These are phyloP conservation scores for Gobio occitaniae DNA, from an alignment of 2,797 vertebrate species.

Conservation along the genomic window DNA sequence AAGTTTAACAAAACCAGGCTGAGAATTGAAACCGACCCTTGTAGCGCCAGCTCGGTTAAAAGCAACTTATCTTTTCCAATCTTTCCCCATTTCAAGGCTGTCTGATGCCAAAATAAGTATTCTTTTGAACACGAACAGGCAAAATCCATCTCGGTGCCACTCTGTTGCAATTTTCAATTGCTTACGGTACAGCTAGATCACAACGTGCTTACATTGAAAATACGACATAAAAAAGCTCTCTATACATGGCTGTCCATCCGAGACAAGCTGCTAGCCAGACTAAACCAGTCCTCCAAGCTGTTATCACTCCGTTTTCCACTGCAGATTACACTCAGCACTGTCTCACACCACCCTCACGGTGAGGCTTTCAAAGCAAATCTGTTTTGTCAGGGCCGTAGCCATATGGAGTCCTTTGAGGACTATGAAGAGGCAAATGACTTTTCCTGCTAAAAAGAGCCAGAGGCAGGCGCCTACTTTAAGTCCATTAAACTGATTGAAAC, in stretches of 20 bases:
- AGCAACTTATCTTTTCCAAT: background rate
- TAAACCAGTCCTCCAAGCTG: conserved; percentile 47
- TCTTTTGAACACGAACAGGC: background rate
- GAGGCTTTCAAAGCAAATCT: conserved; percentile 45
- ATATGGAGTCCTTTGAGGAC: conserved; percentile 60
- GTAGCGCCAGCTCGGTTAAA: background rate
- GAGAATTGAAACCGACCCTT: conserved; percentile 34
- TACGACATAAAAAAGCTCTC: conserved; percentile 39
- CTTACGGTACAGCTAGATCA: background rate
- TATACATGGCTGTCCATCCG: conserved; percentile 22
- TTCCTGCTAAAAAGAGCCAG: conserved; percentile 54
- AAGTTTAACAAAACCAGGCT: conserved; percentile 57
- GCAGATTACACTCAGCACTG: conserved; percentile 45
- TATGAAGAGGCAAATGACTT: conserved; percentile 61
- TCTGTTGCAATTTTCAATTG: conserved; percentile 21
- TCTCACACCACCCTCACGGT: conserved; percentile 45
- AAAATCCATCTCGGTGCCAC: background rate
- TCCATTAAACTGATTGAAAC: conserved; percentile 68
- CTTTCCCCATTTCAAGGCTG: conserved; percentile 9
- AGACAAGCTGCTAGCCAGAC: conserved; percentile 43
- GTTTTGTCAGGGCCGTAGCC: conserved; percentile 50
- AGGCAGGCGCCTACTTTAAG: conserved; percentile 56
- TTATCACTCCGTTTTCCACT: conserved; percentile 43
- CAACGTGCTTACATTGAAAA: conserved; percentile 42
- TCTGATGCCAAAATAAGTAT: background rate